Percentiles rank a stretch among this genome's conserved stretches.
Conservation (phyloP, 2,797 vertebrate species). For the Sylvia borin region DNA sequence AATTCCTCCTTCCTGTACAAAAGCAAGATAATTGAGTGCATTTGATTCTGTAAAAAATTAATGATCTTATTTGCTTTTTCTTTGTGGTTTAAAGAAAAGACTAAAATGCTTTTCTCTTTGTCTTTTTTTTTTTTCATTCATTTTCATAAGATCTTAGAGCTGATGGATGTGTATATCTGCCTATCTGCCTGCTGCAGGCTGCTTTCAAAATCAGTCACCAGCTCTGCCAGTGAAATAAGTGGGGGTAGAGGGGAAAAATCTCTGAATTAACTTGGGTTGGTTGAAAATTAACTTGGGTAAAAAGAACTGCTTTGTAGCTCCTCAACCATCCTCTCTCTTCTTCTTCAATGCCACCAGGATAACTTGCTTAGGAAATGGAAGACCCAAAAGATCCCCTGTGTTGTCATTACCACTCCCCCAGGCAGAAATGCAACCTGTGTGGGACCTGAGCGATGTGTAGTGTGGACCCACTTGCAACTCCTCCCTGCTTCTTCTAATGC, state of each 20-base stretch:
- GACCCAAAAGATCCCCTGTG: background rate
- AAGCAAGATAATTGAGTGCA: background rate
- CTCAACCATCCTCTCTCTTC: background rate
- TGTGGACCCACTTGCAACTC: background rate
- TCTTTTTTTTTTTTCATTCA: background rate
- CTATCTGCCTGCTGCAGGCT: background rate
- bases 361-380: background rate
- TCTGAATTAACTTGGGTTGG: background rate
- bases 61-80: background rate
- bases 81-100: background rate
- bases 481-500: background rate
- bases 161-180: background rate
- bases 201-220: background rate
- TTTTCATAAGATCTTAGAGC: background rate
- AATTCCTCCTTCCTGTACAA: background rate
- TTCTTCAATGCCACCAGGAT: background rate
- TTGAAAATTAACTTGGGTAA: background rate
- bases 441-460: no score
- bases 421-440: background rate
- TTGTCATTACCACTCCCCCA: background rate
- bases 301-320: background rate
- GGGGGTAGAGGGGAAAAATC: background rate
- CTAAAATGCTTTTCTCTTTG: background rate
- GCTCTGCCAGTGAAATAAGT: background rate
- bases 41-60: constrained; percentile 27